Conservation (phyloP, 2,888 invertebrate species). For the Calliphora vomitoria region DNA sequence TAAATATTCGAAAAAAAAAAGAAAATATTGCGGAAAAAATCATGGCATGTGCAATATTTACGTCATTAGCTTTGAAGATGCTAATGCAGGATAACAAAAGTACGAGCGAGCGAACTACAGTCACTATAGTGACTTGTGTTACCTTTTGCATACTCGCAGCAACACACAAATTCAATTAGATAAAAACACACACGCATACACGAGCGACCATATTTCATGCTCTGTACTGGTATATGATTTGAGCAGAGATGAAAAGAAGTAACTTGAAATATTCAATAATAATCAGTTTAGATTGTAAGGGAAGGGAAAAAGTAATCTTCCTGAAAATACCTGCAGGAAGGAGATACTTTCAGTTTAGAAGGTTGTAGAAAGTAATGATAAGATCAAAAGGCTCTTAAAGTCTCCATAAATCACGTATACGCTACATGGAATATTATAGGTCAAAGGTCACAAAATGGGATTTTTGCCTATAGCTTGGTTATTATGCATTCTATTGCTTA, state of each 20-base stretch:
- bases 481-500: no score
- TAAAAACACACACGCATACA: not conserved
- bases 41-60: constrained; percentile 70
- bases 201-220: not conserved
- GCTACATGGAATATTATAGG: no score
- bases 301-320: constrained; percentile 18
- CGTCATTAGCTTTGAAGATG: constrained; percentile 70
- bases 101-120: constrained; percentile 14
- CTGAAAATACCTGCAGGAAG: not conserved
- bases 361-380: no score
- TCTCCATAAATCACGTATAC: no score
- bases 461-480: no score
- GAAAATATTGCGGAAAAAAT: constrained; percentile 17
- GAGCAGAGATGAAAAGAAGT: not conserved
- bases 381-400: no score
- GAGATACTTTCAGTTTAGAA: not conserved
- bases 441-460: no score
- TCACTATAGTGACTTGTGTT: constrained; percentile 57
- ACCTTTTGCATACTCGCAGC: constrained; percentile 35
- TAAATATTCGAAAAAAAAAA: constrained; percentile 1
- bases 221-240: not conserved
- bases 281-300: constrained; percentile 10
- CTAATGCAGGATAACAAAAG: constrained; percentile 64
- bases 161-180: not conserved
- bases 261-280: constrained; percentile 20